Base-by-base conservation (phyloP, 2,113 vertebrate genomes). In the Emydura subglobosa region DNA sequence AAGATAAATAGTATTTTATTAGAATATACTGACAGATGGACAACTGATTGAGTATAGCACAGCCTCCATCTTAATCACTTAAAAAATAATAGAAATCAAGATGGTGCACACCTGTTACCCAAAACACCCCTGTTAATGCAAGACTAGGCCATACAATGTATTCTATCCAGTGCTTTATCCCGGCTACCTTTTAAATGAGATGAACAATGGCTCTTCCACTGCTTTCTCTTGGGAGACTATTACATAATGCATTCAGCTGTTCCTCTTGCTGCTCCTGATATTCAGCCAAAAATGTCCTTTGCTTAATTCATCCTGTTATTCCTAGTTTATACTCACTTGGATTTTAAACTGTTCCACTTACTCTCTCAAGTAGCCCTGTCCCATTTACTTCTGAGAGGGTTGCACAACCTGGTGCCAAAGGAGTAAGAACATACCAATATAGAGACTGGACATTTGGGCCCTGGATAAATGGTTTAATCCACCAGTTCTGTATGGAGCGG, bases 161-260 rank as follows among this genome's bases (percentile, higher is more conserved):
- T 91, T 86, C 85, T 94, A 85, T 59, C 59, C 68, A n/a, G 34
- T 83, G 85, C 78, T 81, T 89, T 80, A 7, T 85, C 19, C 50
- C 92, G 34, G 80, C 81, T 88, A 54, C 50, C 2, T 10, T 96
- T 91, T 85, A 87, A 95, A 82, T 42, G 57, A 92, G 92, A 59
- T 0, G 1, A 93, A 88, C 83, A 50, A 34, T 95, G 88, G 81
- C n/a, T 93, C 94, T 92, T 68, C 78, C 47, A 12, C 81, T 89
- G 87, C 44, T 91, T 47, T 96, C 95, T 79, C 89, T 85, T 92
- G 83, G 90, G 94, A 94, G 47, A 24, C 61, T 81, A 57, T 93
- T 96, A 85, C 0, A 17, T 96, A 97, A 95, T 42, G 65, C 0
- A 2, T 39, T 97, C 95, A 96, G 88, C 96, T 97, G 93, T 95